phyloP scores from a whole-genome alignment of 2,797 vertebrate genomes.

The Smutsia temminckii region DNA sequence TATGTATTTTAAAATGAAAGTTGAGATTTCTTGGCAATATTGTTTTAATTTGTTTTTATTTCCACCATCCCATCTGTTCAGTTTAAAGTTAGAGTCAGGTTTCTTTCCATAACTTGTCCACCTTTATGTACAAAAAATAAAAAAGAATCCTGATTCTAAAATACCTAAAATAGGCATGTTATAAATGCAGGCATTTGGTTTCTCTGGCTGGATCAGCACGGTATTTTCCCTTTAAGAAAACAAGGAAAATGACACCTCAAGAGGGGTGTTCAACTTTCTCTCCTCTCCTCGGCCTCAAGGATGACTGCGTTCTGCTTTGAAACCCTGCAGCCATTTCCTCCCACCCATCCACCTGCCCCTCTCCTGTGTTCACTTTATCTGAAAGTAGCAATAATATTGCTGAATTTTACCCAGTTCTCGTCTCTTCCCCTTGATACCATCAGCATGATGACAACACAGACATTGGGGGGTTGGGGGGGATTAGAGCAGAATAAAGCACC shows the following conservation, averaged over 20 bases:
- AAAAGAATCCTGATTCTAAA: slow-evolving; percentile 51
- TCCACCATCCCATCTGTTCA: slow-evolving; percentile 55
- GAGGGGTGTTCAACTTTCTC: background rate
- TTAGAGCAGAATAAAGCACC: background rate
- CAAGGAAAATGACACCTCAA: background rate
- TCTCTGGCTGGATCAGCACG: background rate
- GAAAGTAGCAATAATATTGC: background rate
- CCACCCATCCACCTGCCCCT: too few relatives aligned
- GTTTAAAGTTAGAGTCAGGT: slow-evolving; percentile 33
- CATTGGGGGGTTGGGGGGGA: too few relatives aligned
- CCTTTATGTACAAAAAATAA: slow-evolving; percentile 41
- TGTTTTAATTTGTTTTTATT: slow-evolving; percentile 72
- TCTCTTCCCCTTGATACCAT: background rate
- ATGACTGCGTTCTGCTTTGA: background rate
- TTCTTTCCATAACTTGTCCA: slow-evolving; percentile 64
- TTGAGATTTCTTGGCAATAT: slow-evolving; percentile 51
- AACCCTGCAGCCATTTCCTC: background rate
- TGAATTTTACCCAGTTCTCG: background rate
- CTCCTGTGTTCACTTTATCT: background rate
- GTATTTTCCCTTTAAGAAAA: background rate
- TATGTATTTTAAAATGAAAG: slow-evolving; percentile 65
- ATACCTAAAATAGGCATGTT: slow-evolving; percentile 50
- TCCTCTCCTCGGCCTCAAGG: background rate
- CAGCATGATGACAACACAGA: background rate
- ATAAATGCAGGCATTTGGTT: slow-evolving; percentile 7